Conservation (phyloP, 2,888 invertebrate species). For the Limnephilus marmoratus region DNA sequence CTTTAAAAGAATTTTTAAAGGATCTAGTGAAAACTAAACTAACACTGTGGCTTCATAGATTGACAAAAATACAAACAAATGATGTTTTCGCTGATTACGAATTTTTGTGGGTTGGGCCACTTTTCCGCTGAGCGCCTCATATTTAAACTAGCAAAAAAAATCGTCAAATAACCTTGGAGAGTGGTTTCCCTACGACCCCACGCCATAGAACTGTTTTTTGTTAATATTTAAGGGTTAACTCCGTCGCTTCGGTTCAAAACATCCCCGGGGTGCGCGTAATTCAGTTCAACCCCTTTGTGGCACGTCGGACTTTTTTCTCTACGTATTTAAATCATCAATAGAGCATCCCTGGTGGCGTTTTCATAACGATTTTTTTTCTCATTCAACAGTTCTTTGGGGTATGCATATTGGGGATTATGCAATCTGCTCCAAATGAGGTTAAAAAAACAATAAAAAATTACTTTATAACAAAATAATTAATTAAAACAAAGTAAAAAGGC, state of each 20-base stretch:
- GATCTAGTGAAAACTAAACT: no score
- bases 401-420: conserved; percentile 42
- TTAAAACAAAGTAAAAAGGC: no score
- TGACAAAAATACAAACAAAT: no score
- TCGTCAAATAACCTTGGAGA: background rate
- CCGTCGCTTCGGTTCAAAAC: conserved; percentile 35
- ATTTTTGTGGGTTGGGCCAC: no score
- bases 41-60: no score
- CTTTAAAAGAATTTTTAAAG: no score
- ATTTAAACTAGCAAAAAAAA: background rate
- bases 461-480: no score
- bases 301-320: conserved; percentile 64
- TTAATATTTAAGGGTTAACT: conserved; percentile 50
- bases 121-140: no score
- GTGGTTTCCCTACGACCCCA: conserved; percentile 32
- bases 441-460: no score
- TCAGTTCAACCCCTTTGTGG: conserved; percentile 66
- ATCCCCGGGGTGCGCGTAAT: conserved; percentile 65
- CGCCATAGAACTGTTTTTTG: conserved; percentile 11
- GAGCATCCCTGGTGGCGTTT: conserved; percentile 61
- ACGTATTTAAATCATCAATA: conserved; percentile 66
- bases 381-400: conserved; percentile 21
- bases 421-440: background rate
- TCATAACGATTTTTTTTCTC: conserved; percentile 56
- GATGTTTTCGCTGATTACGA: no score